Base-by-base conservation (phyloP, 2,113 vertebrate species). In the rabbit (Oryctolagus cuniculus) region DNA sequence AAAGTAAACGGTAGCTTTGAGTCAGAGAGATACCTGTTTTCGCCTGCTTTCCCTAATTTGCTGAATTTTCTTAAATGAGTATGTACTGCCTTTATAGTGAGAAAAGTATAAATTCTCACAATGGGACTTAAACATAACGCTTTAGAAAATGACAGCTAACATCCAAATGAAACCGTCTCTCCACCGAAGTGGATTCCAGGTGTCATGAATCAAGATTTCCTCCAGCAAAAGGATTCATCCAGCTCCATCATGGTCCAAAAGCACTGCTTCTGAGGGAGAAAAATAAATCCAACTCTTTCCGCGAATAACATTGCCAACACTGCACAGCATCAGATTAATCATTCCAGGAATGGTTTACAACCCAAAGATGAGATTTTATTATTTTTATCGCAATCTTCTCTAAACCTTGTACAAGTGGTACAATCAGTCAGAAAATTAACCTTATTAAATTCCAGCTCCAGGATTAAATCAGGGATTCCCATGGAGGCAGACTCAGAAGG, bases 391-490 rank as follows among this genome's bases (percentile, higher is more conserved):
- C 94, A 83, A 84, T 95, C 95, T 96, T 91, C 95, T 70, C 31
- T 78, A 96, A 95, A 95, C 51, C 78, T 91, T 91, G 16, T 87
- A 77, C 19, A 73, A 84, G 53, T 80, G 53, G 75, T 81, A 93
- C 70, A 72, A 88, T 94, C 80, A 93, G 64, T 83, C 58, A 89
- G 95, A 96, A 96, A 97, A 95, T 89, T 94, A 93, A 92, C 82
- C 86, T 84, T 96, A 95, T 95, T 97, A 97, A 95, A 95, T 95
- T 78, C 89, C 84, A 93, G 61, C 95, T 83, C 69, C 25, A 93
- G 38, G 80, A 81, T 91, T 38, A 94, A 88, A 67, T 82, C 66
- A 55, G 69, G 44, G 38, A 93, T 94, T 97, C 95, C 80, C 87
- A 31, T 44, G 87, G 88, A 81, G 75, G 83, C 91, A 70, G 63